A percentile compares a stretch with the other conserved stretches of the same genome.
Conservation (phyloP, 1,140 invertebrate species). For the Protaetia brevitarsis region DNA sequence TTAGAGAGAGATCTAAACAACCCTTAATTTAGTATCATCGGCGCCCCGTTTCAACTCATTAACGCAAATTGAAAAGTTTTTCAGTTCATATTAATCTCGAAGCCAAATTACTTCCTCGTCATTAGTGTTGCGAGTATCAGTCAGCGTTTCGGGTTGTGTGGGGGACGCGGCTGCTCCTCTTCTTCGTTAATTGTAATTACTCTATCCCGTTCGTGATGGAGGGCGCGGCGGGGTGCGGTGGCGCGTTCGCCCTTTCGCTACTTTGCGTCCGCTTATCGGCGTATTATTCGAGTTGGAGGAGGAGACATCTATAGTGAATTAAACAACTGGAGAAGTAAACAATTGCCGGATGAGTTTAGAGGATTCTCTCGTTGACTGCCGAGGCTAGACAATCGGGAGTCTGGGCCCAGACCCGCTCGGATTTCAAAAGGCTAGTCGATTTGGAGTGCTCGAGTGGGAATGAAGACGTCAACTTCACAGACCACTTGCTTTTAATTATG, state of each 20-base stretch:
- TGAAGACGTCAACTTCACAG: background rate
- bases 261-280: constrained; percentile 21
- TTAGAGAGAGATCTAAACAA: constrained; percentile 6
- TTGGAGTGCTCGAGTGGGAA: background rate
- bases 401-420: background rate
- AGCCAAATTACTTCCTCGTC: constrained; percentile 39
- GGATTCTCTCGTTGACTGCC: background rate
- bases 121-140: constrained; percentile 37
- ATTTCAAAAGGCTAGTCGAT: background rate
- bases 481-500: constrained; percentile 11
- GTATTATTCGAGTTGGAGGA: background rate
- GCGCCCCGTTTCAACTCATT: constrained; percentile 32
- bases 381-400: background rate
- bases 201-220: constrained; percentile 37
- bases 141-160: constrained; percentile 27
- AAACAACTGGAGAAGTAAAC: constrained; percentile 15
- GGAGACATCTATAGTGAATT: background rate
- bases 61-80: constrained; percentile 41
- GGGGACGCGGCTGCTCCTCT: background rate
- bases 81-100: constrained; percentile 36
- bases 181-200: constrained; percentile 40
- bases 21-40: constrained; percentile 31
- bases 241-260: constrained; percentile 10
- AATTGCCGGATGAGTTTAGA: background rate
- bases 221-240: constrained; percentile 9